These are phyloP conservation scores for Calephelis perditalis DNA, from an alignment of 2,888 invertebrate genomes.

Conservation along the genomic window DNA sequence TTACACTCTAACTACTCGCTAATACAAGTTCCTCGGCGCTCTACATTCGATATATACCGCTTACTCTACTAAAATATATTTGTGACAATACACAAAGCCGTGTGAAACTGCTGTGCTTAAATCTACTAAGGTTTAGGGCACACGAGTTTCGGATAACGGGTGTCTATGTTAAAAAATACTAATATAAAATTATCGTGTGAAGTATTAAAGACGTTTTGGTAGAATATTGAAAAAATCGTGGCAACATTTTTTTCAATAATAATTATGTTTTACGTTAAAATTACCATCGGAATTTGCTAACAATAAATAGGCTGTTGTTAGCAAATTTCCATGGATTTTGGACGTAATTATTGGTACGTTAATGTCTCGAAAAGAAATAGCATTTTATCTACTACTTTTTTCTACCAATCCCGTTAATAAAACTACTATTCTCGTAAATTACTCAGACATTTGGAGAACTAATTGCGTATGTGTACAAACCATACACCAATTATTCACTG, in stretches of 20 bases:
- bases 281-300: not conserved
- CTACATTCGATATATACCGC: constrained; percentile 14
- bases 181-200: not conserved
- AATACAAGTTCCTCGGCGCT: constrained; percentile 19
- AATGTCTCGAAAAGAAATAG: no score
- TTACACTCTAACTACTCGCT: constrained; percentile 31
- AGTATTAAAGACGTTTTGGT: not conserved
- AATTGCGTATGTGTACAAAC: not conserved
- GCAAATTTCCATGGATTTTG: no score
- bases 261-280: not conserved
- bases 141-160: not conserved
- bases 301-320: no score
- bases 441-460: no score
- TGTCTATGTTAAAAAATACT: not conserved
- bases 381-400: no score
- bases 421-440: no score
- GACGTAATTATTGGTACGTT: no score
- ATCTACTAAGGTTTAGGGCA: not conserved
- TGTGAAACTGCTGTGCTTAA: not conserved
- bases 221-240: not conserved
- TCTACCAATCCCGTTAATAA: no score
- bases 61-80: not conserved
- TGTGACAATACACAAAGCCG: constrained; percentile 9
- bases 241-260: not conserved
- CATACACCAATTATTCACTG: not conserved